phyloP scores from a whole-genome alignment of 2,888 invertebrate genomes.

The Cybosia mesomella region DNA sequence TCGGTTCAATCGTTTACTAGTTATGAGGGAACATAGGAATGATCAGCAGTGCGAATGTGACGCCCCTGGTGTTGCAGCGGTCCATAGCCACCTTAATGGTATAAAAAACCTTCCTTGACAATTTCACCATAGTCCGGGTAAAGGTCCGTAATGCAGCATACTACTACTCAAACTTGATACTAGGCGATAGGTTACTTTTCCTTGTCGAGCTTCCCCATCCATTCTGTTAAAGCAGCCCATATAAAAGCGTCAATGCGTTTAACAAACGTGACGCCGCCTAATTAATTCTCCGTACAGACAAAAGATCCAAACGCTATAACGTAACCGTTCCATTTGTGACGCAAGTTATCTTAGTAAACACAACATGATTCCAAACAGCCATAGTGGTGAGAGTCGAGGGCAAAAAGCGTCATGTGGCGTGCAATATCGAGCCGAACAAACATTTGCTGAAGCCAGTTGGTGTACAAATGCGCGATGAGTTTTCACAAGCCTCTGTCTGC shows the following conservation, averaged over 20 bases:
- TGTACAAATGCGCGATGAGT: constrained; percentile 72
- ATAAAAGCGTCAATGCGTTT: not conserved
- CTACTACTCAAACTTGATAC: not conserved
- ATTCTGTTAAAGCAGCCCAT: not conserved
- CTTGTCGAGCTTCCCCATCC: not conserved
- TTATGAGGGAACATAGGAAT: not conserved
- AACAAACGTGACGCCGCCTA: constrained; percentile 7
- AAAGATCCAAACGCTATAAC: constrained; percentile 28
- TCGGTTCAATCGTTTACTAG: not conserved
- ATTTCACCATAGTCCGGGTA: not conserved
- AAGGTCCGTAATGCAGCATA: not conserved
- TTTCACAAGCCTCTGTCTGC: constrained; percentile 62
- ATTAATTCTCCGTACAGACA: constrained; percentile 11
- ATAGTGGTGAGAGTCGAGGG: constrained; percentile 51
- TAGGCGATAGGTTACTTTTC: not conserved
- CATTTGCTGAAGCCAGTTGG: constrained; percentile 71
- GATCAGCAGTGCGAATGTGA: too few species aligned
- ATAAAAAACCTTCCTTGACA: too few species aligned
- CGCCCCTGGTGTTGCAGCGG: too few species aligned
- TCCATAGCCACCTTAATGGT: too few species aligned
- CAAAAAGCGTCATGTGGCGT: constrained; percentile 70
- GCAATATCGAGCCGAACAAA: constrained; percentile 79
- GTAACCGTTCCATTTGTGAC: constrained; percentile 51
- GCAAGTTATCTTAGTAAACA: constrained; percentile 65
- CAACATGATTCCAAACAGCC: constrained; percentile 62